Base-by-base conservation (phyloP, 2,113 vertebrate genomes). In the Neopipo cinnamomea region DNA sequence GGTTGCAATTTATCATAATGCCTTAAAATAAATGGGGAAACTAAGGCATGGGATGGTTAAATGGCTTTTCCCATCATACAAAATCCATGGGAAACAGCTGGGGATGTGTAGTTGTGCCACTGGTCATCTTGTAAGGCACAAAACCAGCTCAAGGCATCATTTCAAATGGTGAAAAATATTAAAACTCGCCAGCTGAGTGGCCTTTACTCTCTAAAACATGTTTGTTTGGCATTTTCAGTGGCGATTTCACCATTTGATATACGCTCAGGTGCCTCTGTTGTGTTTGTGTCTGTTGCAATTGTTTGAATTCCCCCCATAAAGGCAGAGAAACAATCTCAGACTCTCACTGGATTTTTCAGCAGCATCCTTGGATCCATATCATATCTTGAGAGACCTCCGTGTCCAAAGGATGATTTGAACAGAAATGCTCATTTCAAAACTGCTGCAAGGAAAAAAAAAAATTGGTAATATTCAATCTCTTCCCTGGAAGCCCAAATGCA, bases 1-100 rank as follows among this genome's bases (percentile, higher is more conserved):
- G 84, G 44, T 37, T 91, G 84, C 87, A 72, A 37, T 89, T 94
- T 76, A 47, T 80, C 88, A 71, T 61, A 56, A 58, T 87, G 86
- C 84, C 65, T 77, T 50, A 31, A 88, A 95, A 76, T 42, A 87
- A 72, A 75, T 17, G 50, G 75, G 73, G 50, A 61, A 74, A 86
- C 89, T 25, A 4, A 94, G 93, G 70, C 77, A 80, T 80, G 49
- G 92, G 67, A 72, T 50, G 47, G 16, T 89, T 19, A 10, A 33
- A 9, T 14, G 35, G 6, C 7, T 42, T 53, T 37, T 15, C 44
- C 9, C 17, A 56, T 78, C 91, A 72, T 79, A 74, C 21, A 35
- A 37, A 49, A 49, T n/a, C 12, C 11, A 2, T 37, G 2, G 41
- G 21, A 22, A 61, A 28, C 85, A 71, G 33, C 4, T 80, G 58